These are phyloP conservation scores for Eudasyphora cyanicolor DNA, from an alignment of 2,888 invertebrate genomes.

Conservation along the genomic window DNA sequence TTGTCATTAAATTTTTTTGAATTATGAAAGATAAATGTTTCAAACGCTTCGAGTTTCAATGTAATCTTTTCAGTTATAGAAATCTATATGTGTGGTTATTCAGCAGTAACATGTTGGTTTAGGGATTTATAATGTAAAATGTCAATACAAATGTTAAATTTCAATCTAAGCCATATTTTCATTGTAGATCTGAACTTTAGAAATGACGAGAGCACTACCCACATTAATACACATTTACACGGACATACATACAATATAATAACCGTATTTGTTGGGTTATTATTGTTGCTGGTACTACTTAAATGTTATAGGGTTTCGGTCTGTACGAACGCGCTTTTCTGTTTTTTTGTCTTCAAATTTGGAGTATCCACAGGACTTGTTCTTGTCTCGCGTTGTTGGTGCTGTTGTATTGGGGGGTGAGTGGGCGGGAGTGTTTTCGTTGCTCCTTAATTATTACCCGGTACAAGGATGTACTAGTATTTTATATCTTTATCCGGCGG, in stretches of 20 bases:
- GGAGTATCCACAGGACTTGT: background rate
- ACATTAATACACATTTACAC: background rate
- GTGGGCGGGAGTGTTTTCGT: background rate
- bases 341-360: background rate
- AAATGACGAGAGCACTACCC: background rate
- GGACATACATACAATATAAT: background rate
- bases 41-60: too few relatives aligned
- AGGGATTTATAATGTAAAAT: too few relatives aligned
- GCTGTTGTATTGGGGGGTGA: background rate
- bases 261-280: constrained; percentile 10
- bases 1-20: too few relatives aligned
- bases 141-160: too few relatives aligned
- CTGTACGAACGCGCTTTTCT: background rate
- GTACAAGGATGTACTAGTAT: constrained; percentile 30
- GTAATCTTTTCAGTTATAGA: too few relatives aligned
- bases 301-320: constrained; percentile 2
- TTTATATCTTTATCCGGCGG: constrained; percentile 23
- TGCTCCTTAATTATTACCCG: constrained; percentile 42
- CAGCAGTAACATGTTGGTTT: too few relatives aligned
- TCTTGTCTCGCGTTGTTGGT: background rate
- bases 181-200: too few relatives aligned
- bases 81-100: too few relatives aligned
- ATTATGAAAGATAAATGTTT: too few relatives aligned
- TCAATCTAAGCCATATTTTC: too few relatives aligned
- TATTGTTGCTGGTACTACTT: constrained; percentile 30